Evolutionary conservation across 2,797 vertebrate species (phyloP).

Genomic region (Podarcis lilfordi): DNA sequence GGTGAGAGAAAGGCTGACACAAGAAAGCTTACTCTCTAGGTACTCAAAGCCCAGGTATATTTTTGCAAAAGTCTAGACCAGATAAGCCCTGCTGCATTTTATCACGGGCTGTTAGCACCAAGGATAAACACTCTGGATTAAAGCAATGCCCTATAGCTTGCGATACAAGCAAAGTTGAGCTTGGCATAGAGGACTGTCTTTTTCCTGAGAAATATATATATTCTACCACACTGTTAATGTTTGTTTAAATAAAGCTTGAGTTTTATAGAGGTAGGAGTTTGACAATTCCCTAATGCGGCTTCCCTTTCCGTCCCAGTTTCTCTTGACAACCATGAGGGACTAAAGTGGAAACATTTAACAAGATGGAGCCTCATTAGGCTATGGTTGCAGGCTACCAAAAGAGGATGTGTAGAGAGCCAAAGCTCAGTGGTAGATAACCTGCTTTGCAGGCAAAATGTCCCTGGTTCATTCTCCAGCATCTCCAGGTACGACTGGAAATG

Average conservation of each 20-base stretch:
- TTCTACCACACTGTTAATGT: neutral
- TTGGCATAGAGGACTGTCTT: conserved; percentile 18
- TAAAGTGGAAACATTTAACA: conserved; percentile 21
- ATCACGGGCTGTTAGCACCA: neutral
- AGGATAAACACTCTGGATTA: neutral
- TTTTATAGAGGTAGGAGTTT: neutral
- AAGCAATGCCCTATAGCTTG: neutral
- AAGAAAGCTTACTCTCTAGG: neutral
- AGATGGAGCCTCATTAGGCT: conserved; percentile 41
- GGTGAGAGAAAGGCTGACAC: neutral
- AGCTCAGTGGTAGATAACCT: neutral
- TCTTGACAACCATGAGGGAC: neutral
- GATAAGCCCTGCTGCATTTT: neutral
- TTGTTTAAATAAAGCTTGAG: conserved; percentile 38
- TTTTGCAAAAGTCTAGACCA: conserved; percentile 5
- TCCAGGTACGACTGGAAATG: too few species aligned
- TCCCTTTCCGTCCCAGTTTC: conserved; percentile 30
- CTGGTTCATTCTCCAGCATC: too few species aligned
- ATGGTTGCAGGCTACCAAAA: conserved; percentile 40
- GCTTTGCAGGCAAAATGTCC: neutral
- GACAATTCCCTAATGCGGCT: conserved; percentile 10
- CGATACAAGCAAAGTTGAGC: neutral
- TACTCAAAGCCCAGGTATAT: neutral
- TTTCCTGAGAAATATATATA: conserved; percentile 8
- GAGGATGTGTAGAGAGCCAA: too few species aligned